phyloP scores from a whole-genome alignment of 2,113 vertebrate species.

The Phycodurus eques region DNA sequence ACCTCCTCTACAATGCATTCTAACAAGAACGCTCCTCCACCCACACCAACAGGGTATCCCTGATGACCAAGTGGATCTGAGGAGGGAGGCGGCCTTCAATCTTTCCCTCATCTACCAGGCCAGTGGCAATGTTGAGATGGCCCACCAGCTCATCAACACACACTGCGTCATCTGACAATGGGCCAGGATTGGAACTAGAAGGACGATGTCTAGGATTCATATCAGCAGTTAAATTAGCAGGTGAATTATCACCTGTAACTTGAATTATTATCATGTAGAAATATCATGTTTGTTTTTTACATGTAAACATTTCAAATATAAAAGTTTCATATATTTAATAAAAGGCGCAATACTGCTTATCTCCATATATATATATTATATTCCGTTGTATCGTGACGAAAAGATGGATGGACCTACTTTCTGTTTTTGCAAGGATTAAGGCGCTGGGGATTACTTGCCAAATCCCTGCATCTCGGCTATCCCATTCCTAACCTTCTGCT shows the following conservation, averaged over 20 bases:
- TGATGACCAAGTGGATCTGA: slow-evolving; percentile 87
- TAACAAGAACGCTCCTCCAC: neutral
- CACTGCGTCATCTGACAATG: slow-evolving; percentile 75
- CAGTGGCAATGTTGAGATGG: slow-evolving; percentile 86
- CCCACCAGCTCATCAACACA: slow-evolving; percentile 78
- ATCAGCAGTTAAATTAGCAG: neutral
- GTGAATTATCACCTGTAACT: neutral
- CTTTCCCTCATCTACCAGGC: slow-evolving; percentile 91
- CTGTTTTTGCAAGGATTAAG: slow-evolving; percentile 38
- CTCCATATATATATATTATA: neutral
- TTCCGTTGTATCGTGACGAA: slow-evolving; percentile 5
- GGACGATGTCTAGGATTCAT: neutral
- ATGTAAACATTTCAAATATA: neutral
- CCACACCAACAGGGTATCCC: slow-evolving; percentile 81
- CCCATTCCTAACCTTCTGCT: slow-evolving; percentile 23
- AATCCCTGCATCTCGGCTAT: slow-evolving; percentile 21
- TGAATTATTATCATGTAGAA: neutral
- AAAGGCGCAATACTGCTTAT: neutral
- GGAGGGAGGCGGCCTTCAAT: slow-evolving; percentile 90
- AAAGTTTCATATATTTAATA: neutral
- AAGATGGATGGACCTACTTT: slow-evolving; percentile 9
- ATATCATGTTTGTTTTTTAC: neutral
- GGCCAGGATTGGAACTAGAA: neutral
- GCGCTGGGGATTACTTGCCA: slow-evolving; percentile 33
- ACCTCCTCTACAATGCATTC: neutral